Conservation (phyloP, 2,113 vertebrate species). For the Pteronura brasiliensis region DNA sequence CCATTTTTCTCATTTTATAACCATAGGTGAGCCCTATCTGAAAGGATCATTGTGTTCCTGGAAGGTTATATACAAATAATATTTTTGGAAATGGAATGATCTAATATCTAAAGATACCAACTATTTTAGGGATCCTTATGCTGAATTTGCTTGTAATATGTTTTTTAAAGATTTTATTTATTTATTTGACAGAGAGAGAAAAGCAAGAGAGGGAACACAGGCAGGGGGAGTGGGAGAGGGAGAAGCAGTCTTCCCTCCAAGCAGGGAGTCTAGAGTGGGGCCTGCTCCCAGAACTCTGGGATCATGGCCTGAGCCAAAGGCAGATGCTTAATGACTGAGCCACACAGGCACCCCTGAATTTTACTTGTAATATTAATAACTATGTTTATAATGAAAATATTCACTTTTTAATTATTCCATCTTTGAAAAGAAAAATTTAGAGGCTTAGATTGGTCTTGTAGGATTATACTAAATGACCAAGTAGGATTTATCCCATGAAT, state of each 20-base stretch:
- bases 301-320: too few relatives aligned
- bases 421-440: conserved; percentile 27
- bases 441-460: background rate
- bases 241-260: too few relatives aligned
- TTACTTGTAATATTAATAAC: background rate
- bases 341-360: background rate
- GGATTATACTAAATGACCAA: background rate
- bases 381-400: conserved; percentile 4
- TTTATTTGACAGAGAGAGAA: too few relatives aligned
- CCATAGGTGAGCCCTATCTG: background rate
- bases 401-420: background rate
- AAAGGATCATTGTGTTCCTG: background rate
- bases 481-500: background rate
- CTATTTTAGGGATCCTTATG: background rate
- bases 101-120: background rate
- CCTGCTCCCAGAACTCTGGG: too few relatives aligned
- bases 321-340: too few relatives aligned
- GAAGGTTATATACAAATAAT: background rate
- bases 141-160: background rate
- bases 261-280: too few relatives aligned
- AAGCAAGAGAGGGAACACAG: too few relatives aligned
- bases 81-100: background rate
- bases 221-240: too few relatives aligned
- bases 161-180: too few relatives aligned
- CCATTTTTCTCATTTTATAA: conserved; percentile 9